These are phyloP conservation scores for Rhinoraja longicauda DNA, from an alignment of 2,797 vertebrate genomes.

Conservation along the genomic window DNA sequence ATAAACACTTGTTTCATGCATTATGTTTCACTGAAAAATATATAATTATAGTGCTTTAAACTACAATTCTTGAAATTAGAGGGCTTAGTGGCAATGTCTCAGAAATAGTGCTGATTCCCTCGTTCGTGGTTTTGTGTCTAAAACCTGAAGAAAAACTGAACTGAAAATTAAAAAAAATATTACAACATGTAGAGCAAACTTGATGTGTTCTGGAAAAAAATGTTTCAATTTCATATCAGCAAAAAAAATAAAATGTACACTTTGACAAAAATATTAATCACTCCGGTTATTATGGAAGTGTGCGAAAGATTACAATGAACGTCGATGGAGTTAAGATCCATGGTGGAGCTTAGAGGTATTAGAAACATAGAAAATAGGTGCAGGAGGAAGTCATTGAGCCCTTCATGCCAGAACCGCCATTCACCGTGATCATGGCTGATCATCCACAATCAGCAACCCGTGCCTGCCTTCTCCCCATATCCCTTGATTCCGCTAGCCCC, in stretches of 20 bases:
- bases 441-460: too few species aligned
- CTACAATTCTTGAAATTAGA: constrained; percentile 28
- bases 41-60: constrained; percentile 38
- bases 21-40: constrained; percentile 39
- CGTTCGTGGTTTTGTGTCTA: constrained; percentile 25
- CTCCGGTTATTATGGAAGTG: background rate
- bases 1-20: constrained; percentile 38
- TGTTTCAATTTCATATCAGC: constrained; percentile 28
- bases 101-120: constrained; percentile 34
- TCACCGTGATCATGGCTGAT: too few species aligned
- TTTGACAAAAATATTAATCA: constrained; percentile 35
- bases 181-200: constrained; percentile 31
- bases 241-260: constrained; percentile 28
- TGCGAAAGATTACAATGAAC: background rate
- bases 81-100: constrained; percentile 35
- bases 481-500: too few species aligned
- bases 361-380: too few species aligned
- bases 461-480: too few species aligned
- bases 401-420: too few species aligned
- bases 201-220: constrained; percentile 18
- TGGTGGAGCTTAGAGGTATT: too few species aligned
- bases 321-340: background rate
- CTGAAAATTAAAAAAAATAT: constrained; percentile 26
- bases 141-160: constrained; percentile 38
- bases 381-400: too few species aligned